Evolutionary conservation across 2,113 vertebrate genomes (phyloP).

Genomic region (Alligator mississippiensis): DNA sequence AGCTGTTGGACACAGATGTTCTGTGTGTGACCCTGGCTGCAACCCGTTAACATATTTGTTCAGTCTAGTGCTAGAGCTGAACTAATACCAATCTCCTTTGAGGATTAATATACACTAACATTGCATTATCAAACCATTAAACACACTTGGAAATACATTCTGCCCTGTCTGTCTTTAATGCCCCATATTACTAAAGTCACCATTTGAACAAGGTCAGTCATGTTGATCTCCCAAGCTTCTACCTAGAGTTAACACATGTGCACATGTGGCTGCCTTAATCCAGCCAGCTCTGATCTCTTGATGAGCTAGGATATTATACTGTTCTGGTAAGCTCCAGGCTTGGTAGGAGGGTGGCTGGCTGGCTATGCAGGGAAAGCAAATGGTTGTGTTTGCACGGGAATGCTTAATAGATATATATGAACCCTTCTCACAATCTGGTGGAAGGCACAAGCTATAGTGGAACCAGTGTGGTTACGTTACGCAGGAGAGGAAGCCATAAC

Average conservation of each 20-base stretch:
- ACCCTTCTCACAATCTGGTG: too few relatives aligned
- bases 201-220: slow-evolving; percentile 45
- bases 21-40: neutral
- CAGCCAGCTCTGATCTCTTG: neutral
- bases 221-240: neutral
- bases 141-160: slow-evolving; percentile 72
- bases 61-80: slow-evolving; percentile 75
- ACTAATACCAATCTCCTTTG: slow-evolving; percentile 81
- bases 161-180: slow-evolving; percentile 13
- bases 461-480: neutral
- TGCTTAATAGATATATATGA: neutral
- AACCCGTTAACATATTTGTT: slow-evolving; percentile 75
- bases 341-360: neutral
- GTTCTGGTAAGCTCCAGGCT: neutral
- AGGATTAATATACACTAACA: slow-evolving; percentile 79
- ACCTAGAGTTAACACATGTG: neutral
- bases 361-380: neutral
- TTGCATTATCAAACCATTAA: slow-evolving; percentile 76
- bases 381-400: neutral
- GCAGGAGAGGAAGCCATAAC: neutral
- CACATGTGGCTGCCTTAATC: neutral
- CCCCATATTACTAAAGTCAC: neutral
- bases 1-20: slow-evolving; percentile 80
- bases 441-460: neutral
- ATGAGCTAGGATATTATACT: neutral